Evolutionary conservation across 2,797 vertebrate species (phyloP).

Genomic region (Platyrinchus mystaceus): DNA sequence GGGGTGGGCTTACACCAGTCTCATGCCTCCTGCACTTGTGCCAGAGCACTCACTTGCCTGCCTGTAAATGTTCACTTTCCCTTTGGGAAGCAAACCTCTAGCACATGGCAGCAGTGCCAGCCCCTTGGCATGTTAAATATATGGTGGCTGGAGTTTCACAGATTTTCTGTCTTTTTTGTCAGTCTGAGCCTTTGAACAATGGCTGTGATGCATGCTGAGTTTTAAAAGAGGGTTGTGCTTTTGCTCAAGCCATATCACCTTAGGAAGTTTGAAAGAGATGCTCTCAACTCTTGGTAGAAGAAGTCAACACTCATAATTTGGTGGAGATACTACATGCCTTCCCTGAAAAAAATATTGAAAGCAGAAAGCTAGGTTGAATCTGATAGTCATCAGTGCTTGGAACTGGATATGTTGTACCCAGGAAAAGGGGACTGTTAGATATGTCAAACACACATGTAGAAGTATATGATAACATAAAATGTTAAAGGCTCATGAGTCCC

Average conservation of each 20-base stretch:
- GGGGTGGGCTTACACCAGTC: background rate
- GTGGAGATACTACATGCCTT: background rate
- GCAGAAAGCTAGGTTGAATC: background rate
- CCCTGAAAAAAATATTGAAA: background rate
- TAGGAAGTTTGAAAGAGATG: background rate
- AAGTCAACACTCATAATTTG: background rate
- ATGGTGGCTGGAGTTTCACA: background rate
- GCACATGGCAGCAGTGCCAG: background rate
- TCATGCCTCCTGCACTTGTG: background rate
- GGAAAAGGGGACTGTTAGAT: background rate
- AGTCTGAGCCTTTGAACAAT: background rate
- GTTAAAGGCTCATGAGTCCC: background rate
- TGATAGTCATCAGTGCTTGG: background rate
- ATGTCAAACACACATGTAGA: rapidly evolving
- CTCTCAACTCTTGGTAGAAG: background rate
- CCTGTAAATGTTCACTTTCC: background rate
- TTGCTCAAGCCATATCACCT: background rate
- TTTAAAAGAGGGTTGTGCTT: background rate
- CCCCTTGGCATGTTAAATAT: background rate
- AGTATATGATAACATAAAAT: background rate
- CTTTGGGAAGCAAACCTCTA: background rate
- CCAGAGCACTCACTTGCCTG: background rate
- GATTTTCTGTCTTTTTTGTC: background rate
- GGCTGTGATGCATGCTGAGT: background rate
- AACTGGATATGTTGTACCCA: background rate